Conservation (phyloP, 2,888 invertebrate genomes). For the Sussaba pulchella region DNA sequence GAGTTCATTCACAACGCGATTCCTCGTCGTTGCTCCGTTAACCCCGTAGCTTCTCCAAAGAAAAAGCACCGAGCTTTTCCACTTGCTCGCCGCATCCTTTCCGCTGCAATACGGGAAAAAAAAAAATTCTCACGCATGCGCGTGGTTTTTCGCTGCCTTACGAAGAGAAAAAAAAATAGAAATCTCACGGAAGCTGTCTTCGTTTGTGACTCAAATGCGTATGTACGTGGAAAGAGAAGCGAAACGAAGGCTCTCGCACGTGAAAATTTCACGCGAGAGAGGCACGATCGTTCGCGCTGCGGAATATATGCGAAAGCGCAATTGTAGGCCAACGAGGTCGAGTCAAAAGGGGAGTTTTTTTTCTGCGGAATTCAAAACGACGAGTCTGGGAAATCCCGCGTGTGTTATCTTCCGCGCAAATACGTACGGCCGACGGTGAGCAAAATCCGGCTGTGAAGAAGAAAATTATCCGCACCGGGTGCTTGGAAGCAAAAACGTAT, state of each 20-base stretch:
- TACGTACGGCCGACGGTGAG: not conserved
- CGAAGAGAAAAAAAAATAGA: constrained; percentile 12
- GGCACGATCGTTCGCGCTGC: constrained; percentile 40
- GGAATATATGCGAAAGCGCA: constrained; percentile 47
- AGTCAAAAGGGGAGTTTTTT: constrained; percentile 48
- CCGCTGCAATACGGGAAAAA: constrained; percentile 16
- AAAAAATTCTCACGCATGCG: constrained; percentile 39
- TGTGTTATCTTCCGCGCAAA: constrained; percentile 14
- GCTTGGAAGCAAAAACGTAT: constrained; percentile 47
- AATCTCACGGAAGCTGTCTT: constrained; percentile 23
- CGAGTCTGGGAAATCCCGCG: constrained; percentile 51
- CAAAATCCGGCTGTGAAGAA: constrained; percentile 38
- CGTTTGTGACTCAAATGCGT: constrained; percentile 30
- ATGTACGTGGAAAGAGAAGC: constrained; percentile 28
- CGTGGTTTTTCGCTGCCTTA: constrained; percentile 20
- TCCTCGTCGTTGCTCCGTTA: constrained; percentile 26
- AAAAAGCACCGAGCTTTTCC: constrained; percentile 46
- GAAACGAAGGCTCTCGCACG: constrained; percentile 26
- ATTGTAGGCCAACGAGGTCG: constrained; percentile 23
- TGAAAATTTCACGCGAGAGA: constrained; percentile 16
- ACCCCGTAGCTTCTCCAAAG: constrained; percentile 27
- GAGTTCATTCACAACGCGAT: constrained; percentile 35
- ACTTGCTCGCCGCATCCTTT: constrained; percentile 55
- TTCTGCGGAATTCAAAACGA: constrained; percentile 59
- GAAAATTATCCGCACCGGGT: constrained; percentile 37